These are phyloP conservation scores for Trichechus manatus DNA, from an alignment of 2,113 vertebrate genomes.

Conservation along the genomic window DNA sequence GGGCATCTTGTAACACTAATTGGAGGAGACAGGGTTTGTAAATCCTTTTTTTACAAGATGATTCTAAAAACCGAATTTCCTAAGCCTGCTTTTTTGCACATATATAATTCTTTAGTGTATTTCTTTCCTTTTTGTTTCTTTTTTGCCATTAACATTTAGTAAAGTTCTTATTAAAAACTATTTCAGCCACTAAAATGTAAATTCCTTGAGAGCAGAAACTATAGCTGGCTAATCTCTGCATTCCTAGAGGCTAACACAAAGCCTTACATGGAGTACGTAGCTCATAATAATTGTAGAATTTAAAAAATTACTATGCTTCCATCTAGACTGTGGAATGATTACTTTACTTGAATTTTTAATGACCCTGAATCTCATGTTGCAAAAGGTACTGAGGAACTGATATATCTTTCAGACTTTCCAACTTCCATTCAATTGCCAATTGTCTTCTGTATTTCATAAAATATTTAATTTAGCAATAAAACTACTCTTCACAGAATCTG, in stretches of 20 bases:
- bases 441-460: slow-evolving; percentile 12
- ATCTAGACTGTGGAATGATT: slow-evolving; percentile 11
- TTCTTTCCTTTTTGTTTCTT: not conserved
- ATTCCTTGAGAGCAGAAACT: slow-evolving; percentile 48
- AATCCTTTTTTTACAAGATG: slow-evolving; percentile 43
- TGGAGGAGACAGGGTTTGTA: not conserved
- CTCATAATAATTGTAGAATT: not conserved
- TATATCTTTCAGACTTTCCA: slow-evolving; percentile 19
- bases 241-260: not conserved
- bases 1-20: not conserved
- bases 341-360: slow-evolving; percentile 46
- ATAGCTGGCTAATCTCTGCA: slow-evolving; percentile 18
- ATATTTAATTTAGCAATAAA: slow-evolving; percentile 64
- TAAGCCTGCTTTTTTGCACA: not conserved
- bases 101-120: not conserved
- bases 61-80: slow-evolving; percentile 11
- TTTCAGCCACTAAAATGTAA: slow-evolving; percentile 33
- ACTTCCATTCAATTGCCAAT: slow-evolving; percentile 22
- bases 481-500: not conserved
- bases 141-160: not conserved
- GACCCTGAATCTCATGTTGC: not conserved
- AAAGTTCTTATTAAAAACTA: slow-evolving; percentile 45
- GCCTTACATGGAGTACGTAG: not conserved
- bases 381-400: slow-evolving; percentile 38
- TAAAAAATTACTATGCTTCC: slow-evolving; percentile 11